Conservation (phyloP, 2,888 invertebrate species). For the Azorinus chamasolen region DNA sequence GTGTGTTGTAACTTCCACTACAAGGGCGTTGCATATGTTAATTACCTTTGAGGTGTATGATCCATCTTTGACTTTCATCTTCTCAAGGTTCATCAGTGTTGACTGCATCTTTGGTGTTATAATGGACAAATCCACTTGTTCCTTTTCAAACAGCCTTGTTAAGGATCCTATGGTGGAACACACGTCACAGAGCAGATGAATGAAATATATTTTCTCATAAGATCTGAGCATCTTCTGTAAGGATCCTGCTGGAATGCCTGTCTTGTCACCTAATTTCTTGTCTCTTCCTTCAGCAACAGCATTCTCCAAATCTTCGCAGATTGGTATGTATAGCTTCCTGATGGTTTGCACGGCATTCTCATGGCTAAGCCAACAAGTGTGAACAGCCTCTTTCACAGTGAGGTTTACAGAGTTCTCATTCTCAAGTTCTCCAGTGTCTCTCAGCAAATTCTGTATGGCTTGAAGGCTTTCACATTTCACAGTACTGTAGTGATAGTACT, state of each 20-base stretch:
- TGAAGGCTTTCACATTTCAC: slow-evolving; percentile 39
- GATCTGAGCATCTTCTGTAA: slow-evolving; percentile 35
- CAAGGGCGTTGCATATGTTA: too few species aligned
- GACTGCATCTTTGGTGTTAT: slow-evolving; percentile 22
- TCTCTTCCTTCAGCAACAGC: slow-evolving; percentile 38
- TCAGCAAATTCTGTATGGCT: slow-evolving; percentile 40
- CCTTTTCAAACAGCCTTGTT: slow-evolving; percentile 34
- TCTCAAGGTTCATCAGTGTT: not conserved
- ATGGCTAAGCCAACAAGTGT: slow-evolving; percentile 43
- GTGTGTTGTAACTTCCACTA: too few species aligned
- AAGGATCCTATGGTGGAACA: slow-evolving; percentile 17
- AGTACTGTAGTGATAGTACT: slow-evolving; percentile 56
- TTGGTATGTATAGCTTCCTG: slow-evolving; percentile 35
- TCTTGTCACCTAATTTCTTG: slow-evolving; percentile 25
- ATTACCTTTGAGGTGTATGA: too few species aligned
- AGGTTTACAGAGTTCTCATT: slow-evolving; percentile 21
- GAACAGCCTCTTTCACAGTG: slow-evolving; percentile 32
- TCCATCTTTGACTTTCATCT: slow-evolving; percentile 16
- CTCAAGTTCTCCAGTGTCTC: slow-evolving; percentile 38
- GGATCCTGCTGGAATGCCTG: slow-evolving; percentile 26
- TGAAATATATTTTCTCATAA: slow-evolving; percentile 31
- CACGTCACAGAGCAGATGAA: slow-evolving; percentile 32
- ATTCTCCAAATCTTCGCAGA: slow-evolving; percentile 40
- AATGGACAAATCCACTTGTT: slow-evolving; percentile 13
- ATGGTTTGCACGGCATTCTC: slow-evolving; percentile 34